phyloP scores from a whole-genome alignment of 2,113 vertebrate genomes.

The Ariopsis seemanni region DNA sequence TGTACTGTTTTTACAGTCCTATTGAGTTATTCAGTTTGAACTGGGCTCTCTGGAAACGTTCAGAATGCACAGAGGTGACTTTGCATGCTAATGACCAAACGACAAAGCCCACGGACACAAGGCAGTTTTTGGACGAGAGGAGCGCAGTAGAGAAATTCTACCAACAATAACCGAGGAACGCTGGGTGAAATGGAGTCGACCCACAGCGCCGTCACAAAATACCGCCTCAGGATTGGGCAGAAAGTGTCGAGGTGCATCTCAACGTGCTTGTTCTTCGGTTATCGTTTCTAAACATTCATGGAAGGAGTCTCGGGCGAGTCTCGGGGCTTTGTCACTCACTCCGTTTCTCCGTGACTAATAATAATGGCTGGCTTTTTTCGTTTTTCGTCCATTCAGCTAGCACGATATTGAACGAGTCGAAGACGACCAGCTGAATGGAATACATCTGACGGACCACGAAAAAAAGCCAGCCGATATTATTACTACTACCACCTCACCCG shows the following conservation, averaged over 20 bases:
- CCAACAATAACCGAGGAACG: not conserved
- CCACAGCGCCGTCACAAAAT: not conserved
- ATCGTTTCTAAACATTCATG: not conserved
- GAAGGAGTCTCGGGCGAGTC: too few species aligned
- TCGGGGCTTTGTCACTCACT: too few species aligned
- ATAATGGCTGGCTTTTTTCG: too few species aligned
- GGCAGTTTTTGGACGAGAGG: not conserved
- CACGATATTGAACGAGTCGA: too few species aligned
- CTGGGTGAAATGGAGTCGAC: not conserved
- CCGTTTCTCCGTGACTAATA: too few species aligned
- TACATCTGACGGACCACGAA: too few species aligned
- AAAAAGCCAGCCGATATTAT: too few species aligned
- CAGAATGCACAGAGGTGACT: not conserved
- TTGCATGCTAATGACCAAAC: not conserved
- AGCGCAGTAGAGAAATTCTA: not conserved
- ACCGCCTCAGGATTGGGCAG: not conserved
- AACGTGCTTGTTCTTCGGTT: too few species aligned
- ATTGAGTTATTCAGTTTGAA: not conserved
- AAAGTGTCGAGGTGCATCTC: not conserved
- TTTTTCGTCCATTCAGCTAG: too few species aligned
- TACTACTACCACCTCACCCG: too few species aligned
- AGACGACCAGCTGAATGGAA: too few species aligned
- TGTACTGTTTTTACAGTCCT: not conserved
- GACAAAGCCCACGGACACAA: not conserved
- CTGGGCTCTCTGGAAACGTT: not conserved